These are phyloP conservation scores for Drosophila repleta DNA, from an alignment of 1,140 invertebrate species.

Conservation along the genomic window DNA sequence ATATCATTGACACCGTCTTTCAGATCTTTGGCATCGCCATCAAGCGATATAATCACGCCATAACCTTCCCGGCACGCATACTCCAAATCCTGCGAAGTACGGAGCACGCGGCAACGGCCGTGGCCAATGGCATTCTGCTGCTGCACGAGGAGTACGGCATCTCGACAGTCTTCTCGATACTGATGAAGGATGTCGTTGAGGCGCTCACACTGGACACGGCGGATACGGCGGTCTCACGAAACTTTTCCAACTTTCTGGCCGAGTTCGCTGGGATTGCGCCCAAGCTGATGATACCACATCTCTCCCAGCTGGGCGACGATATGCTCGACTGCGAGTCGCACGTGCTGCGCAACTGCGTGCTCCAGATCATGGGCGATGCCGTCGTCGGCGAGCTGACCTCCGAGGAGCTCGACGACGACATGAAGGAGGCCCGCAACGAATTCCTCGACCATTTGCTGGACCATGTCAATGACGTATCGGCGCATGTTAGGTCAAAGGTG, in stretches of 20 bases:
- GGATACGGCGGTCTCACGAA: constrained; percentile 63
- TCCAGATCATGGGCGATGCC: constrained; percentile 91
- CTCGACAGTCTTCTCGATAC: constrained; percentile 65
- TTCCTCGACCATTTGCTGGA: constrained; percentile 90
- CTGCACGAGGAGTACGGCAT: constrained; percentile 78
- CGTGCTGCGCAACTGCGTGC: constrained; percentile 90
- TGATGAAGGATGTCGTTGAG: constrained; percentile 75
- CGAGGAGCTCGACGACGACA: constrained; percentile 88
- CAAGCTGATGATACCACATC: constrained; percentile 72
- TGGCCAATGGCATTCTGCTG: constrained; percentile 73
- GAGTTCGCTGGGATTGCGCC: constrained; percentile 69
- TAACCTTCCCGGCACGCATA: constrained; percentile 86
- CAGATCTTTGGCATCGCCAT: constrained; percentile 92
- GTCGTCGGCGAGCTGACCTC: constrained; percentile 88
- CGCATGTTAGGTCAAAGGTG: constrained; percentile 92
- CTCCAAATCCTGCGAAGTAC: constrained; percentile 84
- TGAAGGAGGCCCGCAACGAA: constrained; percentile 87
- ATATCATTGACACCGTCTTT: constrained; percentile 88
- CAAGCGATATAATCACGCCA: constrained; percentile 91
- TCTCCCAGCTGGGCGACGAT: constrained; percentile 73
- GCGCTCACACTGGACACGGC: constrained; percentile 57
- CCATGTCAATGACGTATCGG: constrained; percentile 92
- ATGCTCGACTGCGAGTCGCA: constrained; percentile 87
- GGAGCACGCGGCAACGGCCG: constrained; percentile 63
- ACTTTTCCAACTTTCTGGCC: constrained; percentile 75